Percentiles rank a stretch among this genome's conserved stretches.
These are phyloP conservation scores for Saccopteryx bilineata DNA, from an alignment of 2,113 vertebrate genomes.

Conservation along the genomic window DNA sequence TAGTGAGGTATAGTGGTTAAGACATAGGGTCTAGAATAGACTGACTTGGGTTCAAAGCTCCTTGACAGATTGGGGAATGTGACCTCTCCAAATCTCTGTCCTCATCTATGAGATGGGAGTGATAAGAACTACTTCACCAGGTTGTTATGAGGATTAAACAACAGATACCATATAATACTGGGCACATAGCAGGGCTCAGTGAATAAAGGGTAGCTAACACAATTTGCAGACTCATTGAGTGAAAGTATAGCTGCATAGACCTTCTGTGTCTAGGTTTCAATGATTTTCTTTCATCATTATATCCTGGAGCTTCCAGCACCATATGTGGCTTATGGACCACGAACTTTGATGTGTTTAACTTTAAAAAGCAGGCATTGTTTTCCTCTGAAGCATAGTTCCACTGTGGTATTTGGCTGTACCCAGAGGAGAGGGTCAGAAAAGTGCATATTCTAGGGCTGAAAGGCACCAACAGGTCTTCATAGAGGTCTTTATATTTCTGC, in stretches of 20 bases:
- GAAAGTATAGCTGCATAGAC: not conserved
- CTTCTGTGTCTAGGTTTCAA: constrained; percentile 42
- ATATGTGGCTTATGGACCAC: constrained; percentile 29
- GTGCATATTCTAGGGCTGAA: not conserved
- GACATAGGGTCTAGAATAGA: not conserved
- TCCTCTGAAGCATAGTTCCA: not conserved
- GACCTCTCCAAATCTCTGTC: not conserved
- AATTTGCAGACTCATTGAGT: not conserved
- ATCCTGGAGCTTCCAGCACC: constrained; percentile 22
- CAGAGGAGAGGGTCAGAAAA: not conserved
- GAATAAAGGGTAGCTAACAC: not conserved
- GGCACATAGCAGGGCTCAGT: not conserved
- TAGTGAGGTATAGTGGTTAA: not conserved
- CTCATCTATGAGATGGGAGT: not conserved
- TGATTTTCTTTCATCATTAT: constrained; percentile 67
- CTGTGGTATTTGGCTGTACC: not conserved
- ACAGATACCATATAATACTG: not conserved
- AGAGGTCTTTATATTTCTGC: not conserved
- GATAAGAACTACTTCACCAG: not conserved
- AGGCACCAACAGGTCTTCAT: rapidly evolving
- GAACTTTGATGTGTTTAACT: constrained; percentile 42
- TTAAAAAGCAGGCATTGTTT: constrained; percentile 64
- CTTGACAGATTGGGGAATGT: not conserved
- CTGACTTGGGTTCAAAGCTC: not conserved
- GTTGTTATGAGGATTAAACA: not conserved